phyloP scores from a whole-genome alignment of 2,113 vertebrate species.

The Solea senegalensis region DNA sequence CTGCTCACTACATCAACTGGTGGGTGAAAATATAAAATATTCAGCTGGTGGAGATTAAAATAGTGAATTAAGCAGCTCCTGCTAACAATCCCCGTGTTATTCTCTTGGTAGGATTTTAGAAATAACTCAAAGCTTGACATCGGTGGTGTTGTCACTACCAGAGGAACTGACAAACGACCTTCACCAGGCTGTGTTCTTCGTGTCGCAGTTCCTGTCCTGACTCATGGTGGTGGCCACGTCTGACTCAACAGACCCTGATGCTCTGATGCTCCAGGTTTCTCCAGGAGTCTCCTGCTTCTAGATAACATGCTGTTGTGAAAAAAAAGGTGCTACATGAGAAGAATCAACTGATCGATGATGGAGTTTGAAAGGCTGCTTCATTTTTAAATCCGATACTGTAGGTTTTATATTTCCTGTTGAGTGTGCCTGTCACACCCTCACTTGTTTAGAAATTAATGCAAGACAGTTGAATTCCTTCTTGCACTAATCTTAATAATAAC shows the following conservation, averaged over 20 bases:
- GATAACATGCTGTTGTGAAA: slow-evolving; percentile 33
- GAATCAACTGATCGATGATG: slow-evolving; percentile 14
- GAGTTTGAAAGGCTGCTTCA: slow-evolving; percentile 6
- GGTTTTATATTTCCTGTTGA: slow-evolving; percentile 34
- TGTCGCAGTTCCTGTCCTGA: slow-evolving; percentile 77
- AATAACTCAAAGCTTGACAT: slow-evolving; percentile 73
- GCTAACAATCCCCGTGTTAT: neutral
- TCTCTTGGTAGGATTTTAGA: slow-evolving; percentile 73
- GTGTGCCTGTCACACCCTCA: slow-evolving; percentile 20
- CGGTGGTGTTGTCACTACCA: slow-evolving; percentile 70
- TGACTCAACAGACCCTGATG: neutral
- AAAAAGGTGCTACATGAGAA: slow-evolving; percentile 64
- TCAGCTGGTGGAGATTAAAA: neutral
- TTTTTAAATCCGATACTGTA: slow-evolving; percentile 22
- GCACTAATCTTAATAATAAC: slow-evolving; percentile 52
- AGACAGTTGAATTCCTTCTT: slow-evolving; percentile 35
- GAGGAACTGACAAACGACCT: slow-evolving; percentile 80
- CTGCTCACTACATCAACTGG: slow-evolving; percentile 80
- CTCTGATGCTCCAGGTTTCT: slow-evolving; percentile 7
- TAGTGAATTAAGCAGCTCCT: slow-evolving; percentile 1
- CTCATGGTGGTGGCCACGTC: neutral
- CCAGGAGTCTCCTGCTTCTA: slow-evolving; percentile 7
- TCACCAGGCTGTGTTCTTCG: slow-evolving; percentile 72
- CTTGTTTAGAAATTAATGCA: slow-evolving; percentile 47
- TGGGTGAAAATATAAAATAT: slow-evolving; percentile 53